These are phyloP conservation scores for Acanthurus tractus DNA, from an alignment of 2,797 vertebrate genomes.

Conservation along the genomic window DNA sequence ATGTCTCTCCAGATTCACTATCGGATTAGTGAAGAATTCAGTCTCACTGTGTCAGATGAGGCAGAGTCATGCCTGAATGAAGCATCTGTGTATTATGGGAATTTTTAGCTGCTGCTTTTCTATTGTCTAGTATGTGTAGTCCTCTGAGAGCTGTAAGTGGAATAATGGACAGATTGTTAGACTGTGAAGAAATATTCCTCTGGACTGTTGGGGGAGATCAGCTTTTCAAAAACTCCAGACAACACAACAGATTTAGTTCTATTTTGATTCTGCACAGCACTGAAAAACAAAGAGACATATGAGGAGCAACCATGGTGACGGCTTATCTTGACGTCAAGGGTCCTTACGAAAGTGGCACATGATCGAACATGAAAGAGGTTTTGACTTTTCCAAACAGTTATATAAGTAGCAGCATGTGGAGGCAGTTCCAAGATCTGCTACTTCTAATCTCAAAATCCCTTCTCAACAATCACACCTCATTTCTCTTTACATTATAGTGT, in stretches of 20 bases:
- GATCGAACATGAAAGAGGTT: constrained; percentile 58
- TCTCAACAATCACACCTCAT: constrained; percentile 32
- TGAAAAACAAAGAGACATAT: constrained; percentile 18
- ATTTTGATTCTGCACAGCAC: constrained; percentile 17
- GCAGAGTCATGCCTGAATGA: constrained; percentile 16
- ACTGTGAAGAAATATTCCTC: constrained; percentile 24
- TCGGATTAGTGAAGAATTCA: constrained; percentile 48
- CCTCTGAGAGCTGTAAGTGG: constrained; percentile 11
- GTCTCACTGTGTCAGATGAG: constrained; percentile 41
- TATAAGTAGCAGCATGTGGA: constrained; percentile 54
- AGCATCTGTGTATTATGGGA: constrained; percentile 32
- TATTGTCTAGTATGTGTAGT: constrained; percentile 26
- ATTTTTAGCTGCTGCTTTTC: constrained; percentile 30
- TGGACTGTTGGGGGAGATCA: not conserved
- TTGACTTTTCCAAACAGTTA: constrained; percentile 51
- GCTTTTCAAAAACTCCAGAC: constrained; percentile 10
- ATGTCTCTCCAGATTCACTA: constrained; percentile 43
- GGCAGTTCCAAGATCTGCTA: constrained; percentile 33
- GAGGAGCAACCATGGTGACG: not conserved
- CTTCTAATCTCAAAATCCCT: constrained; percentile 53
- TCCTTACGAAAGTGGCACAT: constrained; percentile 48
- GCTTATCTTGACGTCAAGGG: constrained; percentile 5
- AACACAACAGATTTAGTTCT: constrained; percentile 23
- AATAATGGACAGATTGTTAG: constrained; percentile 48
- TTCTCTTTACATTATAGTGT: constrained; percentile 22